Conservation (phyloP, 2,888 invertebrate genomes). For the Ophioninae sp. region DNA sequence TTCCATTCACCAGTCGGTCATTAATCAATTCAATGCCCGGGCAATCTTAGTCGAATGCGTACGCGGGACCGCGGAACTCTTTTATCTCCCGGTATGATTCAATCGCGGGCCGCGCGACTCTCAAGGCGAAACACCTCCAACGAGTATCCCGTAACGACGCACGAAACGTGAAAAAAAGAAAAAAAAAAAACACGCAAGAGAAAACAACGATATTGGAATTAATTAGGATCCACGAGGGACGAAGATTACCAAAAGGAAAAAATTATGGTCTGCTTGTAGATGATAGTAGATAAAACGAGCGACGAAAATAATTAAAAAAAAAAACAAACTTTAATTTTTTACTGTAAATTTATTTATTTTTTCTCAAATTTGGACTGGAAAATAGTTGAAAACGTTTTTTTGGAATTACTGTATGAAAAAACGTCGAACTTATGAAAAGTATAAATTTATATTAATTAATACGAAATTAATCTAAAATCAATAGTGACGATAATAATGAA, state of each 20-base stretch:
- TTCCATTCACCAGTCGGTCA: conserved; percentile 8
- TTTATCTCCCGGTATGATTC: conserved; percentile 22
- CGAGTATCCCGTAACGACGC: not conserved
- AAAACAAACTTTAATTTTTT: no score
- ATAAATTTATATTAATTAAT: no score
- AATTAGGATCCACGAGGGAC: not conserved
- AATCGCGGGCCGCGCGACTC: conserved; percentile 5
- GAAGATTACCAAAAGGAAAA: not conserved
- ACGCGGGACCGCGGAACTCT: not conserved
- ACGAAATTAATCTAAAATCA: no score
- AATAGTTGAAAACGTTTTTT: no score
- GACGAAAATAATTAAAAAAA: no score
- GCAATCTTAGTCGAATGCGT: conserved; percentile 10
- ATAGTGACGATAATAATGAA: no score
- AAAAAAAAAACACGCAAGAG: not conserved
- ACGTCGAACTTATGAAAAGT: no score
- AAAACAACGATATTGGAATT: not conserved
- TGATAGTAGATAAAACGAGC: no score
- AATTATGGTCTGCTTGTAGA: not conserved
- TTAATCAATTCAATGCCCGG: conserved; percentile 50
- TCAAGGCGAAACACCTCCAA: not conserved
- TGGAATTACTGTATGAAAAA: no score
- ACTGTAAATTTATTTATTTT: no score
- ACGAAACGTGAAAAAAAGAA: not conserved
- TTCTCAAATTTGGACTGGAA: no score